These are phyloP conservation scores for Meteorus sp. DNA, from an alignment of 1,140 invertebrate species.

Conservation along the genomic window DNA sequence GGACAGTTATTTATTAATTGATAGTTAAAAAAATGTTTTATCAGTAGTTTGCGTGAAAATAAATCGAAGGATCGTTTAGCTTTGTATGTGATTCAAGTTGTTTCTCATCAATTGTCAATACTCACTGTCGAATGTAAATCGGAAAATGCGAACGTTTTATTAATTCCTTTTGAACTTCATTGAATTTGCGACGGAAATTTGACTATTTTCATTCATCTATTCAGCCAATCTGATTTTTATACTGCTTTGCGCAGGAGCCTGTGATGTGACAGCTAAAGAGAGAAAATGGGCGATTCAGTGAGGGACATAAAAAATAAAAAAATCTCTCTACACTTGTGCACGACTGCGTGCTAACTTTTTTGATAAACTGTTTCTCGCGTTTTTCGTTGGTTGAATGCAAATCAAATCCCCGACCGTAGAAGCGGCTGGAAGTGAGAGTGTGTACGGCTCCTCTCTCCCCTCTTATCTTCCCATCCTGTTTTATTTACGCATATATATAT, in stretches of 20 bases:
- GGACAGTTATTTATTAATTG: neutral
- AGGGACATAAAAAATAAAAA: neutral
- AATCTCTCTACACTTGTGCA: neutral
- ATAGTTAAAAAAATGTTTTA: neutral
- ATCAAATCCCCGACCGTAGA: conserved; percentile 46
- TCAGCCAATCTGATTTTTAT: conserved; percentile 23
- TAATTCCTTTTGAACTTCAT: too few species aligned
- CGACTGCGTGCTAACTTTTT: conserved; percentile 44
- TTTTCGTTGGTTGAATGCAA: conserved; percentile 48
- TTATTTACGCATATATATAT: neutral
- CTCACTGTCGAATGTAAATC: too few species aligned
- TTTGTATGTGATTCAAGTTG: too few species aligned
- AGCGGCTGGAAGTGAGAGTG: conserved; percentile 34
- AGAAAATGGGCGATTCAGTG: too few species aligned
- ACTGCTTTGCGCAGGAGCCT: conserved; percentile 22
- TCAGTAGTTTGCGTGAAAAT: too few species aligned
- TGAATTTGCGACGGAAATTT: too few species aligned
- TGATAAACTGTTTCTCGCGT: conserved; percentile 53
- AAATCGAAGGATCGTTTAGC: too few species aligned
- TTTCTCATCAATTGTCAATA: too few species aligned
- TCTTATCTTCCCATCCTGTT: neutral
- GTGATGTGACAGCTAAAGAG: too few species aligned
- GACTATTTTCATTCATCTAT: too few species aligned
- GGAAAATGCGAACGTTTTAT: too few species aligned
- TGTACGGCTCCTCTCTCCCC: conserved; percentile 17